Base-by-base conservation (phyloP, 2,888 invertebrate species). In the Nezara viridula region DNA sequence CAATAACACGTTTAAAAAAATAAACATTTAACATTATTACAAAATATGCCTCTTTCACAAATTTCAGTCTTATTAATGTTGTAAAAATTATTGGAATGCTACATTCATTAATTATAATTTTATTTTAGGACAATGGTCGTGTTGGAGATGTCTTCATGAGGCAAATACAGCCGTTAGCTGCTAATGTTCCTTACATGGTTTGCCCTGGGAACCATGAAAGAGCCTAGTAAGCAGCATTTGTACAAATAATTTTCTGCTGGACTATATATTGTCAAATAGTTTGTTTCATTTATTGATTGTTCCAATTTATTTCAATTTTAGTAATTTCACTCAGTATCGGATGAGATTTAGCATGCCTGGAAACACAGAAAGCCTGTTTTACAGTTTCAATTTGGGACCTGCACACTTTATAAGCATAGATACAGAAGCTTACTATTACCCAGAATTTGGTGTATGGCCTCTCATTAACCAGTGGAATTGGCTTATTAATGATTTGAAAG, bases 271-370 rank as follows among this genome's bases (percentile, higher is more conserved):
- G 32, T 55, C 32, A 86, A n/a, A 14, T 14, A 49, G 60, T 66
- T 52, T n/a, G 10, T 32, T 24, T 52, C 12, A 44, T 55, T 60
- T 60, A 66, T 32, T 73, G 60, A 14, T 73, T 37, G 0, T 7
- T 73, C 6, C 6, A 73, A 73, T 10, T 37, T 19, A 37, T 86
- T 50, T 87, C 66, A 44, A 66, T 93, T 93, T 32, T 93, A 97
- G 97, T 92, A 99, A 99, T 93, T 99, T 99, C 94, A 97, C 97
- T 91, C 97, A 99, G 93, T 99, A 99, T 93, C 95, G 96, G 91
- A 95, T 96, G 89, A 95, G 99, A 40, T 99, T 99, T 93, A 95
- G 95, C 89, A 98, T 99, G 98, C 98, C 98, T 0, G 96, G 96
- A 44, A 93, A 93, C 37, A 93, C 94, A 5, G 95, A 96, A 89